Base-by-base conservation (phyloP, 2,113 vertebrate genomes). In the Ceratotherium simum region DNA sequence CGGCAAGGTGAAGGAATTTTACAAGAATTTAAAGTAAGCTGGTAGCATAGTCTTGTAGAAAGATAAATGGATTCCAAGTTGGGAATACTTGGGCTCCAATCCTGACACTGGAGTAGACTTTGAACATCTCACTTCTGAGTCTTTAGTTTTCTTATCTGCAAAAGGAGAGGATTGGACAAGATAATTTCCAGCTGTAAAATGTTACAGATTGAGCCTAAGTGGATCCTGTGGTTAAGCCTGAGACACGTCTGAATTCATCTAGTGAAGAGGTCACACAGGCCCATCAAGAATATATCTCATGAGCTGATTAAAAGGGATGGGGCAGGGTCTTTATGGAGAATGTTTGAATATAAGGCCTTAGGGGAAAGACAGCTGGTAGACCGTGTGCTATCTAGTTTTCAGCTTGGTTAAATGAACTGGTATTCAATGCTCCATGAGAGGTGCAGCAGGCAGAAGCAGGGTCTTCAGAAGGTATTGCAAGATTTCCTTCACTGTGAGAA, bases 401-500 rank as follows among this genome's bases (percentile, higher is more conserved):
- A 33, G 60, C 5, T 81, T 48, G 72, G 8, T 21, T 4, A 7
- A 72, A 62, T 72, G 7, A 90, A 75, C 29, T 65, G 9, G 8
- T 73, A 69, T 65, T 86, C 39, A 83, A 7, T 80, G 67, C 31
- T 51, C 33, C 18, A 17, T 58, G 20, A 88, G 4, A 76, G 29
- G 5, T 54, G 0, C 46, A 81, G 16, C 8, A 76, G 12, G 12
- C 3, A 89, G 33, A 93, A 23, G 2, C 36, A 21, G 2, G 42
- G 5, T 81, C n/a, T 91, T 78, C 23, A 65, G 16, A 46, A 80
- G 27, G 21, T 18, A 81, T 17, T 75, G 2, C 11, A 16, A 20
- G 69, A 76, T 69, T 89, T 89, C 25, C 58, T 91, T 95, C 33
- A 70, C 51, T 51, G 16, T 42, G 56, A 78, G 58, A 85, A 96